A percentile compares a stretch with the other conserved stretches of the same genome.
These are phyloP conservation scores for Drosophila mayri DNA, from an alignment of 1,140 invertebrate genomes.

Conservation along the genomic window DNA sequence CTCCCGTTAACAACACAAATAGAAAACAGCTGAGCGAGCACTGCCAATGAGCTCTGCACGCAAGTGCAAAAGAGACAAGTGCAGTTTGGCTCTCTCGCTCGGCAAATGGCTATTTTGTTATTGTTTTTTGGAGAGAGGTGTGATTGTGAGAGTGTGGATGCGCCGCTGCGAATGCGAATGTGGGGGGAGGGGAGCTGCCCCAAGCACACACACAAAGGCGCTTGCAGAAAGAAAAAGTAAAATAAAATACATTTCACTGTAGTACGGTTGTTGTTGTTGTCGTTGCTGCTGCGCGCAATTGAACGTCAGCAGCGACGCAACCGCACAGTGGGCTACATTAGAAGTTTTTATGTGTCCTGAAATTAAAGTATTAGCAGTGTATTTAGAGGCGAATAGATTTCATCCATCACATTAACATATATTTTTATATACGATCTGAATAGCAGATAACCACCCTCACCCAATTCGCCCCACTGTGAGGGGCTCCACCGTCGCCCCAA, in stretches of 20 bases:
- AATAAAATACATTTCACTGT: conserved; percentile 59
- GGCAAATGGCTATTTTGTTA: conserved; percentile 33
- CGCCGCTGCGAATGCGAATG: conserved; percentile 2
- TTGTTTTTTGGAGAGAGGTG: conserved; percentile 43
- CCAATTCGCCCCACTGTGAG: conserved; percentile 30
- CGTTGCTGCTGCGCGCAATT: conserved; percentile 73
- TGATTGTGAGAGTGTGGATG: conserved; percentile 36
- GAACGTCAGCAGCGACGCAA: conserved; percentile 57
- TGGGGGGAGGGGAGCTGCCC: conserved; percentile 20
- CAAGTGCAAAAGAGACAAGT: conserved; percentile 27
- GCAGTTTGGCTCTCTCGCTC: conserved; percentile 14
- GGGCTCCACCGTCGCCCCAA: conserved; percentile 45
- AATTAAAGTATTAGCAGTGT: neutral
- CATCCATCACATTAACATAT: too few relatives aligned
- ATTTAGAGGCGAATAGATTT: too few relatives aligned
- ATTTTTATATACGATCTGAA: neutral
- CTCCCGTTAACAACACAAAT: conserved; percentile 38
- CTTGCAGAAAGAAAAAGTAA: conserved; percentile 62
- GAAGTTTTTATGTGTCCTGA: neutral
- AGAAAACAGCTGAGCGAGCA: conserved; percentile 33
- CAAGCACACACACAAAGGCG: conserved; percentile 21
- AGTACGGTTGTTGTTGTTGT: conserved; percentile 23
- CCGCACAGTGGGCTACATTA: conserved; percentile 18
- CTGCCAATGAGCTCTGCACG: conserved; percentile 16
- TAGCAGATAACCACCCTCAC: neutral